Evolutionary conservation across 2,888 invertebrate species (phyloP).

Genomic region (Chymomyza amoena): DNA sequence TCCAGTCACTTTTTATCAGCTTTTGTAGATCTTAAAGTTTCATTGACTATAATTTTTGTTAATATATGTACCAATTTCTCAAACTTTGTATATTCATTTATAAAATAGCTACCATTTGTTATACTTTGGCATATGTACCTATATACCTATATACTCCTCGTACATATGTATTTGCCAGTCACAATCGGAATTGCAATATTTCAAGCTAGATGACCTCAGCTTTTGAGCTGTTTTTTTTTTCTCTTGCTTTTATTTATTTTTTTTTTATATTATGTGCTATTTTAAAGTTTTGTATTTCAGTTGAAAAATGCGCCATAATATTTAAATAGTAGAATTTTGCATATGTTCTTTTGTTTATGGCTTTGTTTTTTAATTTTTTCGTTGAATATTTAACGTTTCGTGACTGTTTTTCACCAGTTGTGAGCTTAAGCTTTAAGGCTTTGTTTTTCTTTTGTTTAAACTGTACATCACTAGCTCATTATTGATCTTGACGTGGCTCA

Average conservation of each 20-base stretch:
- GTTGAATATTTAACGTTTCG: conserved; percentile 40
- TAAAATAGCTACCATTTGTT: not conserved
- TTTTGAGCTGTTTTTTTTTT: conserved; percentile 19
- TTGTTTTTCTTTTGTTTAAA: not conserved
- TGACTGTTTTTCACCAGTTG: conserved; percentile 64
- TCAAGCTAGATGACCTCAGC: conserved; percentile 60
- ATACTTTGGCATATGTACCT: not conserved
- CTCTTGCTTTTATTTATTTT: conserved; percentile 1
- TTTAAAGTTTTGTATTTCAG: conserved; percentile 33
- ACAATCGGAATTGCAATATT: conserved; percentile 42
- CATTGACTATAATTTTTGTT: conserved; percentile 29
- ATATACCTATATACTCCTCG: not conserved
- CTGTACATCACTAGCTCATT: conserved; percentile 19
- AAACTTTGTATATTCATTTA: not conserved
- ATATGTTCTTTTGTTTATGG: conserved; percentile 8
- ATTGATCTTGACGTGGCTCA: not conserved
- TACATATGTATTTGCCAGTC: conserved; percentile 13
- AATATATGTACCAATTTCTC: conserved; percentile 18
- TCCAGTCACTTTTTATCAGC: conserved; percentile 28
- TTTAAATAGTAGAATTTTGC: conserved; percentile 45
- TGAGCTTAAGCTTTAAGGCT: not conserved
- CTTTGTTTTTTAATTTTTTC: conserved; percentile 17
- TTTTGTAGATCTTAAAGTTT: conserved; percentile 17
- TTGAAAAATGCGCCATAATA: conserved; percentile 45
- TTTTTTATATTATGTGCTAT: conserved; percentile 14